These are phyloP conservation scores for Azemiops feae DNA, from an alignment of 2,113 vertebrate species.

Conservation along the genomic window DNA sequence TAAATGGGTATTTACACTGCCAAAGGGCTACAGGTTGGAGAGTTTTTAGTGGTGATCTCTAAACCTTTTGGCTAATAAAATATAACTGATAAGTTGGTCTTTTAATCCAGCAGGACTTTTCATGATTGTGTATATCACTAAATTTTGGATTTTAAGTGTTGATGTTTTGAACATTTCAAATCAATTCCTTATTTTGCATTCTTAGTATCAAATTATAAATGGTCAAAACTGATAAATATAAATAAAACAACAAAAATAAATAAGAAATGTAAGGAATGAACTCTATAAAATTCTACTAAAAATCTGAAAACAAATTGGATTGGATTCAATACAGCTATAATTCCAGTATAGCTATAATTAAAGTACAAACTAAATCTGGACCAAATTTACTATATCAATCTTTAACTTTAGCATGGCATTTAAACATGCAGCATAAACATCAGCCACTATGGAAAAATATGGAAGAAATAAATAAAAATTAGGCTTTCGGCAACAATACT, in stretches of 20 bases:
- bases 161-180: not conserved
- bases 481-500: conserved; percentile 13
- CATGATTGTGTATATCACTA: not conserved
- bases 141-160: not conserved
- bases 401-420: not conserved
- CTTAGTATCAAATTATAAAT: not conserved
- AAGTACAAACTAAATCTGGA: not conserved
- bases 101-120: not conserved
- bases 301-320: not conserved
- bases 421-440: not conserved
- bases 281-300: not conserved
- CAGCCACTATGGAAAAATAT: not conserved
- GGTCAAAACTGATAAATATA: not conserved
- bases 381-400: not conserved
- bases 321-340: not conserved
- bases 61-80: not conserved
- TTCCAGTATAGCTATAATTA: not conserved
- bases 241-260: not conserved
- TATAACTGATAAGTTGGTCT: not conserved
- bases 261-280: not conserved
- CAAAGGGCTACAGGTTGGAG: not conserved
- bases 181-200: not conserved
- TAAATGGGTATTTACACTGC: not conserved
- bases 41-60: not conserved
- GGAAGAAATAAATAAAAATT: not conserved